A percentile compares a stretch with the other conserved stretches of the same genome.
Evolutionary conservation across 2,797 vertebrate species (phyloP).

Genomic region (Aldrovandia affinis): DNA sequence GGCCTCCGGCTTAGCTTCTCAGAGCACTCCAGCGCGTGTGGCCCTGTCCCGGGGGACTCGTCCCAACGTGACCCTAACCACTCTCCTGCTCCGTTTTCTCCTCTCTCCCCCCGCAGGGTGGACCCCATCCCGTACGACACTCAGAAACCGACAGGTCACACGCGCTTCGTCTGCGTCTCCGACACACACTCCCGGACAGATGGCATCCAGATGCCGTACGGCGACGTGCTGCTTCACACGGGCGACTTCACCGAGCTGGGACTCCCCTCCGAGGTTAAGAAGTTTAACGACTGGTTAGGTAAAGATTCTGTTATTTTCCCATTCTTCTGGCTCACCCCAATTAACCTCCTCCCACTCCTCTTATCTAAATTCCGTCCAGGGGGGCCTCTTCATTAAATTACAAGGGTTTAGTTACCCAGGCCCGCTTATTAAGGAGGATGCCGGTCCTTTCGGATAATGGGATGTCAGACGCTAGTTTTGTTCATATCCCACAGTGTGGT

Average conservation of each 20-base stretch:
- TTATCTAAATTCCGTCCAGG: slow-evolving; percentile 71
- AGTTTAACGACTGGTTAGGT: slow-evolving; percentile 99
- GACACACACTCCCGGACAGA: slow-evolving; percentile 98
- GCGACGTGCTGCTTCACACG: slow-evolving; percentile 95
- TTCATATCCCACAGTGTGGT: background rate
- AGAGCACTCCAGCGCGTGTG: background rate
- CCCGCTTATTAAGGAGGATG: slow-evolving; percentile 19
- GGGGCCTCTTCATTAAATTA: slow-evolving; percentile 79
- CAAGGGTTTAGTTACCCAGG: slow-evolving; percentile 53
- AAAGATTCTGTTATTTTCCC: slow-evolving; percentile 71
- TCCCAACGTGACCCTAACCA: slow-evolving; percentile 7
- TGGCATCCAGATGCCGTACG: slow-evolving; percentile 99
- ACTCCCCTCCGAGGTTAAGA: slow-evolving; percentile 98
- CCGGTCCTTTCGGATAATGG: slow-evolving; percentile 3
- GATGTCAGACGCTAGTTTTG: background rate
- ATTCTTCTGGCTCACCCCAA: slow-evolving; percentile 74
- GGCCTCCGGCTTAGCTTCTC: background rate
- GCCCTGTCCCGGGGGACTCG: background rate
- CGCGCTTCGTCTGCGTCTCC: slow-evolving; percentile 94
- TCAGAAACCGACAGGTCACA: slow-evolving; percentile 94
- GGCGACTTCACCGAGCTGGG: slow-evolving; percentile 98
- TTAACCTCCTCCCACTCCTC: slow-evolving; percentile 74
- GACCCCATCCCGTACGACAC: slow-evolving; percentile 94
- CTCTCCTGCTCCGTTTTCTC: background rate
- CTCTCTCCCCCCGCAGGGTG: slow-evolving; percentile 67